These are phyloP conservation scores for Datnioides undecimradiatus DNA, from an alignment of 2,113 vertebrate species.

Conservation along the genomic window DNA sequence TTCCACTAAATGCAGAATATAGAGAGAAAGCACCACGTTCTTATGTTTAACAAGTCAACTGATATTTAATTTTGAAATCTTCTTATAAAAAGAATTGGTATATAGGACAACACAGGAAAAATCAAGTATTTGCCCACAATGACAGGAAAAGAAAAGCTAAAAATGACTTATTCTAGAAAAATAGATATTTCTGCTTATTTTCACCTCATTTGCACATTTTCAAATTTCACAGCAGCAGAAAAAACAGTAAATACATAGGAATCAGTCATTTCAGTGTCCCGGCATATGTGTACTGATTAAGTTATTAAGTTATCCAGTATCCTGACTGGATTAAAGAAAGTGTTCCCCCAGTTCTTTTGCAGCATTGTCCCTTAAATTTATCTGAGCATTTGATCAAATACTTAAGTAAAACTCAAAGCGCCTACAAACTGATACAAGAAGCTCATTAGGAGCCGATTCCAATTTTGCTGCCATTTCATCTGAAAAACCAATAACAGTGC, in stretches of 20 bases:
- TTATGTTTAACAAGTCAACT: background rate
- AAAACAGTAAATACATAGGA: background rate
- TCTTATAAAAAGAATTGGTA: background rate
- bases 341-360: constrained; percentile 28
- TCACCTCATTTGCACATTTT: constrained; percentile 6
- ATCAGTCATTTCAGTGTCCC: background rate
- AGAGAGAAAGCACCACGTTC: background rate
- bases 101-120: background rate
- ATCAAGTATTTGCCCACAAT: background rate
- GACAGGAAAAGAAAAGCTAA: background rate
- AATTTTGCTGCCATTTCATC: constrained; percentile 18
- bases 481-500: constrained; percentile 13
- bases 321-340: constrained; percentile 26
- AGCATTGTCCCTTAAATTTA: background rate
- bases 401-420: constrained; percentile 4
- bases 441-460: constrained; percentile 9
- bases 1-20: constrained; percentile 1
- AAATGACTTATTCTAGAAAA: background rate
- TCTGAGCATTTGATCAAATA: constrained; percentile 9
- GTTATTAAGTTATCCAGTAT: too few species aligned
- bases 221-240: background rate
- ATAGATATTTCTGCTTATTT: background rate
- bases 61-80: background rate
- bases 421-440: constrained; percentile 9
- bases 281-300: background rate